phyloP scores from a whole-genome alignment of 2,888 invertebrate species.

The Meandrusa payeni region DNA sequence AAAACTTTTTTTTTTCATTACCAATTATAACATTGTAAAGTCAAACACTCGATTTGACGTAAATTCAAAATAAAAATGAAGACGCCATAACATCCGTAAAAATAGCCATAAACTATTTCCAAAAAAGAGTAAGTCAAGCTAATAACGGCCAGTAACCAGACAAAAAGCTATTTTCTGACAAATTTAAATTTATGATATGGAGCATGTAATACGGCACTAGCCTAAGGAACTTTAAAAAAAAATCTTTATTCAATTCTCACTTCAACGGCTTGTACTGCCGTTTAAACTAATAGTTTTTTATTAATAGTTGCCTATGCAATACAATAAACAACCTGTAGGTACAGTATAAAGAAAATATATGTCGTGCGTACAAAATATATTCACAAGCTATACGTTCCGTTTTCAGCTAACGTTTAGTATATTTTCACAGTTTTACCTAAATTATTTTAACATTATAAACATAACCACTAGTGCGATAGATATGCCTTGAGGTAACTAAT shows the following conservation, averaged over 20 bases:
- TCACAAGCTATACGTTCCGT: neutral
- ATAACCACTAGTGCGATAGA: neutral
- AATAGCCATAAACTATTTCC: too few species aligned
- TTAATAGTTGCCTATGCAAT: too few species aligned
- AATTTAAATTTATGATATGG: neutral
- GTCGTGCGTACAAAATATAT: constrained; percentile 9
- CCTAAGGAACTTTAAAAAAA: constrained; percentile 1
- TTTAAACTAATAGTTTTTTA: too few species aligned
- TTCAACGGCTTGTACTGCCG: neutral
- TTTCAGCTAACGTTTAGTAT: too few species aligned
- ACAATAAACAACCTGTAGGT: neutral
- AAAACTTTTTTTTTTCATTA: too few species aligned
- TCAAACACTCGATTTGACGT: too few species aligned
- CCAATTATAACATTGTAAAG: too few species aligned
- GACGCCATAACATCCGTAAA: too few species aligned
- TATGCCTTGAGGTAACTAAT: neutral
- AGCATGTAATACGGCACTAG: neutral
- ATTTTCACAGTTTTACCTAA: constrained; percentile 2
- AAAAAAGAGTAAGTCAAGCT: too few species aligned
- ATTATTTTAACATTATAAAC: neutral
- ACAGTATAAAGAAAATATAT: constrained; percentile 2
- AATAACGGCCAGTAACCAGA: too few species aligned
- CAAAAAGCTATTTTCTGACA: too few species aligned
- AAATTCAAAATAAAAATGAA: too few species aligned
- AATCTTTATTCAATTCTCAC: neutral